These are phyloP conservation scores for Lucinisca nassula DNA, from an alignment of 2,888 invertebrate species.

Conservation along the genomic window DNA sequence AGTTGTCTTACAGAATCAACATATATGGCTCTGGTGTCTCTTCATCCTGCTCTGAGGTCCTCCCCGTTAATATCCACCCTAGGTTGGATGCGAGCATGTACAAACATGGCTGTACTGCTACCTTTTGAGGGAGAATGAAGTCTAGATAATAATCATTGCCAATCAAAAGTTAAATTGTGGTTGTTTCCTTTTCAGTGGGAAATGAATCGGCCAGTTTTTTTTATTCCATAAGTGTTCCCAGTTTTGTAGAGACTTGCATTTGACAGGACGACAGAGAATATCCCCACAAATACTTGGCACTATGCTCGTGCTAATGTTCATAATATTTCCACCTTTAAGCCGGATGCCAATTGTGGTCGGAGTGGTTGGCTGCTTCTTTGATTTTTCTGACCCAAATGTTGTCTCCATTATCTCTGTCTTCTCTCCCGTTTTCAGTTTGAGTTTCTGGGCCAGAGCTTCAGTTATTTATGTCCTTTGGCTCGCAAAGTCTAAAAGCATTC, in stretches of 20 bases:
- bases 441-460: background rate
- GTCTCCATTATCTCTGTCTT: background rate
- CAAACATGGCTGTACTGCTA: slow-evolving; percentile 11
- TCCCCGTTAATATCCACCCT: slow-evolving; percentile 7
- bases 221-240: slow-evolving; percentile 13
- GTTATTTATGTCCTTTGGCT: slow-evolving; percentile 7
- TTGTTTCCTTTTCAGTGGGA: background rate
- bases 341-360: background rate
- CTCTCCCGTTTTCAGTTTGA: background rate
- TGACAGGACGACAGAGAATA: background rate
- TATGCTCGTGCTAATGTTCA: background rate
- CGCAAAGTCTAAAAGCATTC: slow-evolving; percentile 9
- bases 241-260: background rate
- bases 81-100: slow-evolving; percentile 13
- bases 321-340: background rate
- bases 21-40: background rate
- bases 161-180: slow-evolving; percentile 13
- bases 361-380: background rate
- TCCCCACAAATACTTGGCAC: slow-evolving; percentile 3
- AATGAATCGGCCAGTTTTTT: slow-evolving; percentile 4
- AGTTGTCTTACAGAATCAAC: background rate
- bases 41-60: background rate
- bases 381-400: slow-evolving; percentile 4
- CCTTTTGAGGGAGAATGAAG: slow-evolving; percentile 2
- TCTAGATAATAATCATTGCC: slow-evolving; percentile 27